These are phyloP conservation scores for Poicephalus gulielmi DNA, from an alignment of 2,113 vertebrate species.

Conservation along the genomic window DNA sequence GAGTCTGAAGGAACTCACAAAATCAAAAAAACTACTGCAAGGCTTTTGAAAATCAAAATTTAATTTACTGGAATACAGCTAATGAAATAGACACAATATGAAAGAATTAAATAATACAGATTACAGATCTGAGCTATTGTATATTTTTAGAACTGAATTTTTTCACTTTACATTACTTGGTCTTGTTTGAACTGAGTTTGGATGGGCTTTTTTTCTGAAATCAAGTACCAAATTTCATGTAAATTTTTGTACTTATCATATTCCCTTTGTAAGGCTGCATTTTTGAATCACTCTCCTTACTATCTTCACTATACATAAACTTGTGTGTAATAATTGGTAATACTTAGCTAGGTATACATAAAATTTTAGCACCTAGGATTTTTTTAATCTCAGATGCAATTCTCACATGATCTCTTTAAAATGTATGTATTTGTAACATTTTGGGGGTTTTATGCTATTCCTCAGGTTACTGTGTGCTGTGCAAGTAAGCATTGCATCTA, in stretches of 20 bases:
- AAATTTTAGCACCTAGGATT: not conserved
- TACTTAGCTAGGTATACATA: not conserved
- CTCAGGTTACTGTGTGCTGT: not conserved
- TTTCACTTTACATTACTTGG: not conserved
- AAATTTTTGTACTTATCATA: not conserved
- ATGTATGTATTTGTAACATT: not conserved
- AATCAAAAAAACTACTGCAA: not conserved
- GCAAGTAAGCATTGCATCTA: not conserved
- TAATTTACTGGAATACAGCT: not conserved
- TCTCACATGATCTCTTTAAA: not conserved
- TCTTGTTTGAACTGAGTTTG: not conserved
- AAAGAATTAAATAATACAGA: not conserved
- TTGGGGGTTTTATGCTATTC: not conserved
- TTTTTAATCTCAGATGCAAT: not conserved
- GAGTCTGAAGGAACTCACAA: not conserved
- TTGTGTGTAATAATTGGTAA: not conserved
- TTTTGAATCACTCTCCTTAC: not conserved
- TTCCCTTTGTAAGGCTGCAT: not conserved
- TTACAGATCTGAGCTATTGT: not conserved
- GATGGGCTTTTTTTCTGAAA: not conserved
- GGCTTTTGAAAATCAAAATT: not conserved
- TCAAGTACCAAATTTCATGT: not conserved
- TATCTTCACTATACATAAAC: not conserved
- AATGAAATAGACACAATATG: not conserved
- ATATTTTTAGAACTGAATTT: not conserved